Evolutionary conservation across 2,113 vertebrate species (phyloP), one percentile per base, ranked within the genome.

Genomic region (Sclerurus mexicanus): DNA sequence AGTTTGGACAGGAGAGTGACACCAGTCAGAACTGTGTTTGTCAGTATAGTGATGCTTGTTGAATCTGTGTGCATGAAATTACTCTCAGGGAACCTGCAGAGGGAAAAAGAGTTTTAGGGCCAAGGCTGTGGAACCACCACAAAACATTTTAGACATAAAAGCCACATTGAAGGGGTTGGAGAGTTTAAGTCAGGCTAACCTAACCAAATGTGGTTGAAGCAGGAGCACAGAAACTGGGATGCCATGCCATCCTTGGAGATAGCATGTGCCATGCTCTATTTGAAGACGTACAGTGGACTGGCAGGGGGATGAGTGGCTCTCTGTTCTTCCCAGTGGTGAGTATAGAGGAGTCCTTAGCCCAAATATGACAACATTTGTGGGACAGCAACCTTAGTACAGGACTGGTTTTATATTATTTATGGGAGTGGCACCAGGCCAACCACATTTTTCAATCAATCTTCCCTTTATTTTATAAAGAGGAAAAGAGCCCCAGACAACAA

Each of bases 1-100:
- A 28, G 24, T 91, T 94, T 89, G 37, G 85, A 86, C 77, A 87
- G 56, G 49, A 93, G 47, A 84, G n/a, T 86, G 91, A 76, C 89
- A 88, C 58, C 40, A 88, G 59, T 62, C 86, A n/a, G 33, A 79
- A 67, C 30, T 39, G 42, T 62, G 56, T 83, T 75, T 94, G 90
- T 82, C 82, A 83, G 44, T 30, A 28, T 50, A 9, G 6, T 0
- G 5, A 39, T 69, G 50, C 31, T 68, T 31, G 37, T 56, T 80
- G 59, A 77, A 81, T 71, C 50, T 77, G 22, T 75, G 47, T 58
- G 42, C 20, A 53, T 67, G 20, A 81, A 95, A 40, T 86, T 49
- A 53, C 37, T 63, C 52, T 59, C 80, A 62, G 64, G 16, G n/a
- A 81, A 30, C n/a, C 39, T 81, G 47, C 30, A 89, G 56, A 74